Base-by-base conservation (phyloP, 2,113 vertebrate genomes). In the Rhea pennata region DNA sequence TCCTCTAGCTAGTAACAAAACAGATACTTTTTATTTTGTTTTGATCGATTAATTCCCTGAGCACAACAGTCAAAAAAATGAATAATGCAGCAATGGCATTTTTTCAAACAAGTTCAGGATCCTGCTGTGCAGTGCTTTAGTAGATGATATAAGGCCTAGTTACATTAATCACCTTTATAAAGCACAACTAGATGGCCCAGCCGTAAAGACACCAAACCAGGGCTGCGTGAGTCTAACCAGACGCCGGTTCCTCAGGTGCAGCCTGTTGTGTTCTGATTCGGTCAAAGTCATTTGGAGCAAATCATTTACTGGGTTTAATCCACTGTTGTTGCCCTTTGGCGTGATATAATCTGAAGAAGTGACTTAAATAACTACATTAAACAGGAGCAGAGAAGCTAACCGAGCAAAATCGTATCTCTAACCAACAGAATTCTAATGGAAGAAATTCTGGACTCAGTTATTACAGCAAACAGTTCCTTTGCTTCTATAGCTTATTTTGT, bases 261-360 rank as follows among this genome's bases (percentile, higher is more conserved):
- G 71, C 39, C 6, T 88, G 5, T 64, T 89, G 85, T 93, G 61
- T 53, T 81, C 42, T 88, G 56, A 91, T 87, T 95, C 85, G 93
- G 39, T 3, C 70, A 89, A 36, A 36, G 58, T 79, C 53, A 73
- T 79, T 79, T 8, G 1, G 48, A 95, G 81, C 44, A 83, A 94
- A 83, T 17, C 54, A 70, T n/a, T 23, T 24, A 14, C 36, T 67
- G 29, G 9, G 4, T 65, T 78, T 79, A 75, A 78, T 84, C 58
- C 29, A 48, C 6, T 86, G 44, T 3, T 90, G 65, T 40, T 90
- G 39, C 20, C 90, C 12, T 11, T 82, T 91, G 53, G 58, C 82
- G 66, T 79, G 66, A 71, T 73, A 83, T 73, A 40, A 58, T 73
- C 66, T 91, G 48, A 92, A 95, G 70, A 93, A 61, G 19, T 69